phyloP scores from a whole-genome alignment of 2,797 vertebrate species.

The Diglossa cyanea region DNA sequence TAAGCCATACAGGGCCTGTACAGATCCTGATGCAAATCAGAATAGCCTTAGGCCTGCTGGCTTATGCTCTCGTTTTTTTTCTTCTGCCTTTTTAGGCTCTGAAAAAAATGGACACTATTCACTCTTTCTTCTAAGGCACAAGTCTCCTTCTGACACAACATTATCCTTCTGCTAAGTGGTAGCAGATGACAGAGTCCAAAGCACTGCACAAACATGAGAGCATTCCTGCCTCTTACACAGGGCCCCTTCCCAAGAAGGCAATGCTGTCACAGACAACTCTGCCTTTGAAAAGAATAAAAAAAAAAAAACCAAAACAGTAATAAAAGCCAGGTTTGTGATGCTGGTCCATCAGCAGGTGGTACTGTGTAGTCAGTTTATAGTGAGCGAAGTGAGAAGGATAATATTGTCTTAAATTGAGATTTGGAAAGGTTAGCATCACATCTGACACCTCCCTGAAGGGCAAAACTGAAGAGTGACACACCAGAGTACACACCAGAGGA shows the following conservation, averaged over 20 bases:
- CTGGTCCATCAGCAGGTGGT: conserved; percentile 66
- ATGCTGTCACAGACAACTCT: not conserved
- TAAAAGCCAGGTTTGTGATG: conserved; percentile 59
- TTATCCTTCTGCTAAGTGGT: conserved; percentile 38
- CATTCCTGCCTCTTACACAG: not conserved
- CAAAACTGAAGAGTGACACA: not conserved
- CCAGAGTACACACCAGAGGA: not conserved
- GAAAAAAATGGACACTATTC: not conserved
- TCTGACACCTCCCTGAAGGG: not conserved
- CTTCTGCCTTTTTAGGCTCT: not conserved
- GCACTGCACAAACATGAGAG: not conserved
- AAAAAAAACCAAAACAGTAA: not conserved
- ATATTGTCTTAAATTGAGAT: not conserved
- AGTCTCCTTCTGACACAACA: conserved; percentile 31
- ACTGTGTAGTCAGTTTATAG: conserved; percentile 58
- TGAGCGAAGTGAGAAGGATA: not conserved
- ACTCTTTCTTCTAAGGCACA: not conserved
- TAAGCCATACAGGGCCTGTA: not conserved
- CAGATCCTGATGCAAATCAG: not conserved
- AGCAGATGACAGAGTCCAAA: conserved; percentile 48
- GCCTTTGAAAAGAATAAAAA: not conserved
- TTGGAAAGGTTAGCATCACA: not conserved
- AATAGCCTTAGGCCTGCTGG: not conserved
- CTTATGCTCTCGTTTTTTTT: not conserved
- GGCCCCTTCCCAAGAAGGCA: conserved; percentile 32